These are phyloP conservation scores for Pseudobourletiella spinata DNA, from an alignment of 1,140 invertebrate genomes.

Conservation along the genomic window DNA sequence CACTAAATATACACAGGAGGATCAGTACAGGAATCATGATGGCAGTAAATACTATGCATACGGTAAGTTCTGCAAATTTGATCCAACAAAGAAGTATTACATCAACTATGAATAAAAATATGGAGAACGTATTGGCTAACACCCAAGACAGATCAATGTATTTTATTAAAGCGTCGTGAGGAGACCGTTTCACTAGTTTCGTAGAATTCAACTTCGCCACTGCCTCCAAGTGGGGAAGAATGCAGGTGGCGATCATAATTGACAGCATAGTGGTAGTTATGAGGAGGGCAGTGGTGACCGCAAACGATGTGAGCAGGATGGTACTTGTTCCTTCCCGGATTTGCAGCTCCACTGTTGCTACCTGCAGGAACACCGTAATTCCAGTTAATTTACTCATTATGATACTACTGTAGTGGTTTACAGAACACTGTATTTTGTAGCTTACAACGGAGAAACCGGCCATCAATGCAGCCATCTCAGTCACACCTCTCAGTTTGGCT, in stretches of 20 bases:
- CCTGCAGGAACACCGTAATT: no score
- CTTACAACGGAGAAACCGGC: constrained; percentile 28
- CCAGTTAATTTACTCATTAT: no score
- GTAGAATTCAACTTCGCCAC: constrained; percentile 23
- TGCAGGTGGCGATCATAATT: constrained; percentile 29
- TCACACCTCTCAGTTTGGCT: constrained; percentile 32
- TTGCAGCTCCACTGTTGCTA: constrained; percentile 34
- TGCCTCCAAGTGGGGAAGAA: constrained; percentile 32
- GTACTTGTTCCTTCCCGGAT: constrained; percentile 11
- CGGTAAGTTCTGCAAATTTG: constrained; percentile 39
- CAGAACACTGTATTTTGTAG: no score
- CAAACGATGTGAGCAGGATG: constrained; percentile 22
- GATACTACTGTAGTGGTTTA: no score
- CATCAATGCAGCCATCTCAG: constrained; percentile 32
- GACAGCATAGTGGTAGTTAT: constrained; percentile 26
- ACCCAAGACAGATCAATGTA: constrained; percentile 30
- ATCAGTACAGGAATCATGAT: constrained; percentile 49
- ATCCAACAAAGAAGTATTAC: constrained; percentile 52
- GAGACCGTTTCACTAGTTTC: constrained; percentile 11
- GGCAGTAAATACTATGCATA: constrained; percentile 42
- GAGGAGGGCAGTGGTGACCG: constrained; percentile 25
- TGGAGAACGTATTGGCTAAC: constrained; percentile 37
- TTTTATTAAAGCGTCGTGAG: constrained; percentile 26
- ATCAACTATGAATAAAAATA: constrained; percentile 54
- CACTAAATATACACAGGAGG: constrained; percentile 47